Base-by-base conservation (phyloP, 2,888 invertebrate genomes). In the Drosophila neoperkinsi region DNA sequence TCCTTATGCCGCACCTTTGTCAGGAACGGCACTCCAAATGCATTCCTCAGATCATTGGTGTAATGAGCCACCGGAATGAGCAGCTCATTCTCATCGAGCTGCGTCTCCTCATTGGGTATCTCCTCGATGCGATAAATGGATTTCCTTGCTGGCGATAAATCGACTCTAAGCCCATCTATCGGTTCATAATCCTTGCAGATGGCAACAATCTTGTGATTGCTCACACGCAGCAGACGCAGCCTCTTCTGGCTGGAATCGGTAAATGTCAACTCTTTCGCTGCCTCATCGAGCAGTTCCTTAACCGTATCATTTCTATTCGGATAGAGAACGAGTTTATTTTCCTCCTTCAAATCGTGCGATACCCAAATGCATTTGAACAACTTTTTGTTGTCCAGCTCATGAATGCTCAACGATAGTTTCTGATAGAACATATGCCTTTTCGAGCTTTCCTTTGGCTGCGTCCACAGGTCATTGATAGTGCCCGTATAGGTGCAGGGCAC, bases 31-130 rank as follows among this genome's bases (percentile, higher is more conserved):
- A 97, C 96, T 71, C 99, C 99, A 93, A 98, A 99, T 59, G 97
- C 97, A 79, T 97, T 96, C 94, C 96, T 97, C 84, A 97, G 96
- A 93, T 99, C 98, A 94, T 99, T 99, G 93, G 98, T 96, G 94
- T 98, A 99, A 94, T 99, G 99, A 74, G 98, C 98, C 91, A 99
- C 98, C 67, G 99, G 98, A 75, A 99, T 96, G 68, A 99, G 94
- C 93, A 97, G 94, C 94, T 99, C 99, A 71, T 97, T 97, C 94
- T 95, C 95, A 92, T 94, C 94, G 85, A 98, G 92, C 90, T 96
- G 95, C 64, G 97, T 90, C 93, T 99, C 99, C 82, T 99, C 99
- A 84, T 95, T 94, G 30, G 98, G 98, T 79, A 99, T 95, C 94
- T 99, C 99, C 94, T 99, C 99, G 94, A 99, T 96, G 93, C 99